Evolutionary conservation across 2,113 vertebrate species (phyloP), one percentile per base, ranked within the genome.

Genomic region (Cyanoderma ruficeps): DNA sequence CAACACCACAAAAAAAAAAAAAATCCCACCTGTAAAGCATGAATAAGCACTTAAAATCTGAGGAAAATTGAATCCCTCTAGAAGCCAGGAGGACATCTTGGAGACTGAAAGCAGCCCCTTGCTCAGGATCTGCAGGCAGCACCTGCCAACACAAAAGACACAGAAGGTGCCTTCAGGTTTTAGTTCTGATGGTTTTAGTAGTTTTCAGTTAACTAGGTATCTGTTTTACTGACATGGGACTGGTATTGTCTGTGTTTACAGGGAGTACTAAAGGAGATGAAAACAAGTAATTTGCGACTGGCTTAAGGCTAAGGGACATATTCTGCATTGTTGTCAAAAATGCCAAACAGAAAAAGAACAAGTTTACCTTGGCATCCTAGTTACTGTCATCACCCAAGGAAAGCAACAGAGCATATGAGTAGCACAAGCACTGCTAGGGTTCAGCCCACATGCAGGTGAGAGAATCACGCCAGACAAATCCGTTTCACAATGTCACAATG

Each of bases 131-230:
- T 69, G 79, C 13, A 56, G 39, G 42, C 15, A 90, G 39, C 44
- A 60, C 23, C 30, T 55, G 57, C 37, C 70, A 44, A 27, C 21
- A 15, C 0, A 0, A 67, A 35, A 31, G 33, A 44, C 31, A n/a
- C 7, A n/a, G 41, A 69, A 12, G 6, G 11, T n/a, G 7, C 11
- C n/a, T 53, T 76, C 31, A 37, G 15, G 22, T 80, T 63, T 85
- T 52, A 79, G 25, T 68, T 82, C 33, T 30, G 42, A 30, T 24
- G 15, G 1, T 35, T 90, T 79, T 17, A 27, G 30, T 37, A 14
- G 5, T 89, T 65, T 87, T 69, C 30, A 30, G 14, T 37, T 60
- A 41, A 65, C 18, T 44, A 53, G 25, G 28, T 16, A 25, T 41
- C 30, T 41, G 15, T 47, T 77, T 53, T 61, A 24, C 77, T 37